phyloP scores from a whole-genome alignment of 1,140 invertebrate genomes.

The Drosophila leontia region DNA sequence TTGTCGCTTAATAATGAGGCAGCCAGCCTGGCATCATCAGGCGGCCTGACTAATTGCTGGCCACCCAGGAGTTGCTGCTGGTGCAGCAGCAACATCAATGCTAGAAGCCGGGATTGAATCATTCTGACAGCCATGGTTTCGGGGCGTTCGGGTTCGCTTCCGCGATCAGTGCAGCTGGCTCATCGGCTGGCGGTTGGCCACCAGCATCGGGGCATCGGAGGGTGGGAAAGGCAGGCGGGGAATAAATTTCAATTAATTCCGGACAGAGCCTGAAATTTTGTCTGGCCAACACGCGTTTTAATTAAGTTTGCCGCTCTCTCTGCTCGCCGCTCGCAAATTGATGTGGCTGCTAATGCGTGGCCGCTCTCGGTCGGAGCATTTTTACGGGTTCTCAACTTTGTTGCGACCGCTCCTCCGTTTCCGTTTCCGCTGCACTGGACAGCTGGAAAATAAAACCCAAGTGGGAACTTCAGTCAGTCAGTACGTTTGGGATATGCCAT shows the following conservation, averaged over 20 bases:
- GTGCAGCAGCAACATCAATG: constrained; percentile 16
- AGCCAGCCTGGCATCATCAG: constrained; percentile 18
- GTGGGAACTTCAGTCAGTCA: constrained; percentile 40
- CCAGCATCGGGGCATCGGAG: background rate
- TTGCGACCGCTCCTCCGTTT: constrained; percentile 27
- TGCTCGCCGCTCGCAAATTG: constrained; percentile 48
- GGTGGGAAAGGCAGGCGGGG: background rate
- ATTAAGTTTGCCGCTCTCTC: constrained; percentile 63
- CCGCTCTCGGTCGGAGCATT: constrained; percentile 10
- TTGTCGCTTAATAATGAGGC: constrained; percentile 37
- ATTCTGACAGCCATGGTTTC: background rate
- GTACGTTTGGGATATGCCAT: constrained; percentile 9
- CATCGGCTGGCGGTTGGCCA: constrained; percentile 5
- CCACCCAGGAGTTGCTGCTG: constrained; percentile 16
- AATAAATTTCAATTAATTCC: constrained; percentile 72
- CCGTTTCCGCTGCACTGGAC: constrained; percentile 12
- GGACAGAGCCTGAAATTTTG: constrained; percentile 39
- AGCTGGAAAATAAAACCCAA: constrained; percentile 52
- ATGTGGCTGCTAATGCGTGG: constrained; percentile 61
- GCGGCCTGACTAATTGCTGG: constrained; percentile 48
- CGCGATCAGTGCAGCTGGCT: constrained; percentile 33
- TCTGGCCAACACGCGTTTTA: constrained; percentile 59
- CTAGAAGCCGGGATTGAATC: constrained; percentile 13
- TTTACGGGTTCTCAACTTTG: constrained; percentile 49
- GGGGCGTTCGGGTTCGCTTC: background rate